A percentile compares a stretch with the other conserved stretches of the same genome.
Conservation (phyloP, 1,140 invertebrate species). For the Ceratosolen solmsi region DNA sequence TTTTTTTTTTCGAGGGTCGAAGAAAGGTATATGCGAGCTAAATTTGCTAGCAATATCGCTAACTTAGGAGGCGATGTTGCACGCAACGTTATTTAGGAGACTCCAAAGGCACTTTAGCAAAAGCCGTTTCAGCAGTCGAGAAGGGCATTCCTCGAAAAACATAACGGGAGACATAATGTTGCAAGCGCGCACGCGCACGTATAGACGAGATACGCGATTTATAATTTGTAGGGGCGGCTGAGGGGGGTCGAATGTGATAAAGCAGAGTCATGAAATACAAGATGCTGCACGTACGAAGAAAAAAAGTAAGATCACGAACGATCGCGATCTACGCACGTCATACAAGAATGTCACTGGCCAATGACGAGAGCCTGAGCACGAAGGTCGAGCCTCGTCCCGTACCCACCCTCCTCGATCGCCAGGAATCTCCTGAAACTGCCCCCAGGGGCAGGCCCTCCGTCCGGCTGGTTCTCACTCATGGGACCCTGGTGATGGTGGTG, state of each 20-base stretch:
- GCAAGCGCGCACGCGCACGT: too few species aligned
- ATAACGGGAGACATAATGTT: too few species aligned
- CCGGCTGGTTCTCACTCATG: constrained; percentile 15
- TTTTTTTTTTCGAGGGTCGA: too few species aligned
- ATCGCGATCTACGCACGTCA: not conserved
- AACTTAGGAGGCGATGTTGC: too few species aligned
- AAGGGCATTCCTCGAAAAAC: too few species aligned
- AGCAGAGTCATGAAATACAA: too few species aligned
- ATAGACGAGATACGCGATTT: not conserved
- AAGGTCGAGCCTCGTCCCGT: constrained; percentile 12
- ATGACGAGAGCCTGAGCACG: constrained; percentile 1
- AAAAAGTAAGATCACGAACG: constrained; percentile 1
- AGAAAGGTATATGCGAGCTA: too few species aligned
- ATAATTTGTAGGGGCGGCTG: not conserved
- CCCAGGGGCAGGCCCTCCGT: not conserved
- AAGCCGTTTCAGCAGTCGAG: not conserved
- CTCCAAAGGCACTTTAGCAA: not conserved
- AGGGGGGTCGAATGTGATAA: not conserved
- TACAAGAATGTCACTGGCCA: not conserved
- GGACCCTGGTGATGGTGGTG: constrained; percentile 36
- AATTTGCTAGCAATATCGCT: too few species aligned
- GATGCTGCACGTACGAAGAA: not conserved
- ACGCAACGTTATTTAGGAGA: too few species aligned
- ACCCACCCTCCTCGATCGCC: constrained; percentile 50
- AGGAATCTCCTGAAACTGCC: constrained; percentile 43